These are phyloP conservation scores for Tragopan temminckii DNA, from an alignment of 2,797 vertebrate genomes.

Conservation along the genomic window DNA sequence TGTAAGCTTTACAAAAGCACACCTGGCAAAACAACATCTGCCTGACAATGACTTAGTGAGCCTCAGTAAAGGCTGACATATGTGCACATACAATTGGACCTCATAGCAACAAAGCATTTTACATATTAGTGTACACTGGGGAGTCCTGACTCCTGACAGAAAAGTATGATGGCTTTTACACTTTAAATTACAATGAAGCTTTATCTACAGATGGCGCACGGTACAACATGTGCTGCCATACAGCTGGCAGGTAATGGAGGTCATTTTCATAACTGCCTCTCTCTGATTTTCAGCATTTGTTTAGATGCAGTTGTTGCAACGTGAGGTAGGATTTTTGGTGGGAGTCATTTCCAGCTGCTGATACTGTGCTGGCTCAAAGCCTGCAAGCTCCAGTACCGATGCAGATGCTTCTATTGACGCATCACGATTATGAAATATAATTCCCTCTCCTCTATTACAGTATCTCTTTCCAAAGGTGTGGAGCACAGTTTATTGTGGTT, in stretches of 20 bases:
- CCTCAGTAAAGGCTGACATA: conserved; percentile 49
- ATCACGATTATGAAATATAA: background rate
- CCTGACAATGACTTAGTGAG: conserved; percentile 54
- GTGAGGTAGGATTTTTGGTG: background rate
- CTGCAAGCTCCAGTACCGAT: background rate
- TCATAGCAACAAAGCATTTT: conserved; percentile 39
- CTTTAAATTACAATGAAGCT: conserved; percentile 35
- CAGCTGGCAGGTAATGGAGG: background rate
- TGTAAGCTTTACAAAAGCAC: conserved; percentile 45
- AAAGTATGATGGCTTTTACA: conserved; percentile 40
- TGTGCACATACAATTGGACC: conserved; percentile 25
- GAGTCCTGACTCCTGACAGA: conserved; percentile 42
- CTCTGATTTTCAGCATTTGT: background rate
- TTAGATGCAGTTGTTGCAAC: background rate
- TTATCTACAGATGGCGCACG: conserved; percentile 1
- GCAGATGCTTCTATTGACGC: background rate
- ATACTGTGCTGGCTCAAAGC: background rate
- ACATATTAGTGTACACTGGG: conserved; percentile 38
- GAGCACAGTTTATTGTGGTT: conserved; percentile 8
- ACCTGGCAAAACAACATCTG: conserved; percentile 68
- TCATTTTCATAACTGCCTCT: background rate
- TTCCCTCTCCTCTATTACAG: background rate
- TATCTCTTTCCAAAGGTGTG: background rate
- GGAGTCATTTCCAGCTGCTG: background rate
- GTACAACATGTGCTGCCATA: background rate